phyloP scores from a whole-genome alignment of 2,888 invertebrate genomes.

The Lepidonotus clava region DNA sequence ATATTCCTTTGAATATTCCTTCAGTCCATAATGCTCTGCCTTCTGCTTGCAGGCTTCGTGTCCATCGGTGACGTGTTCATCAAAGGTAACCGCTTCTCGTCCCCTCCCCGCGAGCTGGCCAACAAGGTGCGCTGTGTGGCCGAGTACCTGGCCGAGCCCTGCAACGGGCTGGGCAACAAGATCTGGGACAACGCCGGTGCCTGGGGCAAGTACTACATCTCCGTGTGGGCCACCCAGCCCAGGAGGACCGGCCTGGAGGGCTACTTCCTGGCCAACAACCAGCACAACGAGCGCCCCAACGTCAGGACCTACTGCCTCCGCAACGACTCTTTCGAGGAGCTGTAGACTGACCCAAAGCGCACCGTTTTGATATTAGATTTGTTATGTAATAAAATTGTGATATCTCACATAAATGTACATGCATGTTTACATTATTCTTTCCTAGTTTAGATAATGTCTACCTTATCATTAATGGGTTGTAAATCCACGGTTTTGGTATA shows the following conservation, averaged over 20 bases:
- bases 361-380: too few relatives aligned
- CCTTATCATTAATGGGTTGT: too few relatives aligned
- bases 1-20: too few relatives aligned
- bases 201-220: conserved; percentile 41
- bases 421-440: too few relatives aligned
- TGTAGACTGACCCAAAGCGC: too few relatives aligned
- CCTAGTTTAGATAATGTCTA: too few relatives aligned
- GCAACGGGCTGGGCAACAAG: background rate
- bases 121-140: conserved; percentile 13
- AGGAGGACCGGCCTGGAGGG: background rate
- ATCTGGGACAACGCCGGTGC: conserved; percentile 39
- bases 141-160: background rate
- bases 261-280: conserved; percentile 38
- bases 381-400: too few relatives aligned
- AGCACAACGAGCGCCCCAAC: conserved; percentile 2
- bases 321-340: background rate
- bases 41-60: background rate
- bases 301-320: conserved; percentile 2
- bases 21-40: too few relatives aligned
- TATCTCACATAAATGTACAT: too few relatives aligned
- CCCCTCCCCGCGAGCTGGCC: conserved; percentile 11
- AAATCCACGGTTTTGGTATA: too few relatives aligned
- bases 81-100: background rate
- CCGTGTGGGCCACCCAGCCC: conserved; percentile 10
- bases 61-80: conserved; percentile 8